Evolutionary conservation across 2,113 vertebrate species (phyloP).

Genomic region (Anoura caudifer): DNA sequence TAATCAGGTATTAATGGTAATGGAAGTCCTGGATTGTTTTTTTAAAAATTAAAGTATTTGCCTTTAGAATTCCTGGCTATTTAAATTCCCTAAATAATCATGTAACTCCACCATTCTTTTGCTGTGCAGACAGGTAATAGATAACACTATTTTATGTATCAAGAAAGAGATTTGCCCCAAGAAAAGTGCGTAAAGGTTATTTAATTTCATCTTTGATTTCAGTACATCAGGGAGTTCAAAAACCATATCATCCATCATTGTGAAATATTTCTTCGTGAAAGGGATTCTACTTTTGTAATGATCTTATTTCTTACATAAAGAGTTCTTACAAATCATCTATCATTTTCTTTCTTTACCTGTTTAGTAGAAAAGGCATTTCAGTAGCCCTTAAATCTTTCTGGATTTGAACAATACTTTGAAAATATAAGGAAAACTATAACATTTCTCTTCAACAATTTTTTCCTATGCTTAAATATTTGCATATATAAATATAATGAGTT

Average conservation of each 20-base stretch:
- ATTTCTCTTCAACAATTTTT: neutral
- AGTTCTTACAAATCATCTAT: neutral
- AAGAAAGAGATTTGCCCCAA: neutral
- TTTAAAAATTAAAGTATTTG: neutral
- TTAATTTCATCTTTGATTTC: neutral
- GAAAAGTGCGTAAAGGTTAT: neutral
- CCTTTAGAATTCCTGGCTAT: neutral
- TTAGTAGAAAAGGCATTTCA: neutral
- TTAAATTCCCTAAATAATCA: neutral
- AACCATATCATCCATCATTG: neutral
- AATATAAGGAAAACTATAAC: neutral
- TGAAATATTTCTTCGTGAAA: conserved; percentile 27
- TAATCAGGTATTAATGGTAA: neutral
- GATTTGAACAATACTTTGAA: neutral
- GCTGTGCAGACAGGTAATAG: neutral
- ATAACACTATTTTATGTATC: neutral
- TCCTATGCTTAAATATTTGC: neutral
- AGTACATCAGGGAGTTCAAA: neutral
- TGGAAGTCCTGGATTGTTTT: neutral
- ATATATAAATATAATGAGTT: neutral
- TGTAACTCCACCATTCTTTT: neutral
- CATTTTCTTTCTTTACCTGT: neutral
- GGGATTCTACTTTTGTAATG: neutral
- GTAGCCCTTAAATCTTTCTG: neutral
- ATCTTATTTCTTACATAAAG: neutral